phyloP scores from a whole-genome alignment of 2,888 invertebrate genomes.

The Escarpia spicata region DNA sequence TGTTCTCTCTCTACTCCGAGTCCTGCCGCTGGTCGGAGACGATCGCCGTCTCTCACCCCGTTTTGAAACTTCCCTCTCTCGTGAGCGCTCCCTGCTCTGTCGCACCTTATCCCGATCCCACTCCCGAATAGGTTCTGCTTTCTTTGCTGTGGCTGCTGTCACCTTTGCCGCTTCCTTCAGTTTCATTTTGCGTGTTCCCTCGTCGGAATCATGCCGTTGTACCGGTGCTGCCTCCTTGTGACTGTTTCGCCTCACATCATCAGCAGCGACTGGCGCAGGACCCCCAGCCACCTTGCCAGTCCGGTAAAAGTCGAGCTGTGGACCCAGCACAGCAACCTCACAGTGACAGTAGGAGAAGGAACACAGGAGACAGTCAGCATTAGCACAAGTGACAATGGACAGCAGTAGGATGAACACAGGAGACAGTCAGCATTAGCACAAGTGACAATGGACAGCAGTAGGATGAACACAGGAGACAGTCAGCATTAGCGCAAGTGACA shows the following conservation, averaged over 20 bases:
- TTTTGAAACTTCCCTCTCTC: not conserved
- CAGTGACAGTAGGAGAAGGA: not conserved
- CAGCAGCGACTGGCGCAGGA: not conserved
- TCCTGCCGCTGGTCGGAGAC: not conserved
- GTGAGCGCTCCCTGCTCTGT: conserved; percentile 48
- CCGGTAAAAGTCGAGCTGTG: conserved; percentile 23
- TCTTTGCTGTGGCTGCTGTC: conserved; percentile 1
- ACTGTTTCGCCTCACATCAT: not conserved
- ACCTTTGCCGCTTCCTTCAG: conserved; percentile 10
- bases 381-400: not conserved
- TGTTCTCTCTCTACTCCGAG: not conserved
- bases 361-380: not conserved
- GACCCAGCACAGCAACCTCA: not conserved
- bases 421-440: too few relatives aligned
- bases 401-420: not conserved
- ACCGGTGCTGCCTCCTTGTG: conserved; percentile 13
- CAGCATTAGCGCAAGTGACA: too few relatives aligned
- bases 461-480: too few relatives aligned
- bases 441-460: too few relatives aligned
- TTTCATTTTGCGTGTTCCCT: not conserved
- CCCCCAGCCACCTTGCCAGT: conserved; percentile 17
- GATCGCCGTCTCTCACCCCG: not conserved
- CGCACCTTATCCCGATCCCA: conserved; percentile 44
- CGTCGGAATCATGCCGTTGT: not conserved
- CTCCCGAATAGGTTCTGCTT: conserved; percentile 37